These are phyloP conservation scores for Cetonia aurata DNA, from an alignment of 2,888 invertebrate genomes.

Conservation along the genomic window DNA sequence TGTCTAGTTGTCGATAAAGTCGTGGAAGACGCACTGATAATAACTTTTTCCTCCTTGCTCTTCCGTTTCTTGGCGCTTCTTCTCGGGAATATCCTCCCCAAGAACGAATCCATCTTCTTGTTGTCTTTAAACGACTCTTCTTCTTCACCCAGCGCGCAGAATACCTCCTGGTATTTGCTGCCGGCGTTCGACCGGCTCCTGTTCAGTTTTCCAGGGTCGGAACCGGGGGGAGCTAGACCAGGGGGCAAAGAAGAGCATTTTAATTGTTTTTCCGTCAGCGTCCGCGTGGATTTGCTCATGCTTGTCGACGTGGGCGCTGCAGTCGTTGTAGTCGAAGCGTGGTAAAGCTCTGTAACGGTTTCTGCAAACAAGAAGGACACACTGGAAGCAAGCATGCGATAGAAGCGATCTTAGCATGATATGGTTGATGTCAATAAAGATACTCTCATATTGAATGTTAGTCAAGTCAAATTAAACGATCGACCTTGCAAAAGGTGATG, in stretches of 20 bases:
- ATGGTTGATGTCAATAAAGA: no score
- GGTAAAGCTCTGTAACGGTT: slow-evolving; percentile 63
- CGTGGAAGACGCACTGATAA: slow-evolving; percentile 22
- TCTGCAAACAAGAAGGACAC: slow-evolving; percentile 61
- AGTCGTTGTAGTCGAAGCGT: slow-evolving; percentile 20
- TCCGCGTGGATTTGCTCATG: slow-evolving; percentile 47
- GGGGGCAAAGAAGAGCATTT: slow-evolving; percentile 77
- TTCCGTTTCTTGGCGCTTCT: slow-evolving; percentile 81
- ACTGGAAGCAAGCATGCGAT: slow-evolving; percentile 24
- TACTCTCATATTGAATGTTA: no score
- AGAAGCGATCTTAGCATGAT: slow-evolving; percentile 19
- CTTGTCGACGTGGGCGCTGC: slow-evolving; percentile 50
- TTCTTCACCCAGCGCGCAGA: slow-evolving; percentile 58
- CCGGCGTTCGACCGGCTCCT: slow-evolving; percentile 66
- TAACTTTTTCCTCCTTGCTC: slow-evolving; percentile 65
- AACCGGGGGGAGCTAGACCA: slow-evolving; percentile 70
- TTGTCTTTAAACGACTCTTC: slow-evolving; percentile 63
- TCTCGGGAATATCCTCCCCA: slow-evolving; percentile 76
- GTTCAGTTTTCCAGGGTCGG: slow-evolving; percentile 69
- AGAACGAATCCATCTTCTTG: slow-evolving; percentile 72
- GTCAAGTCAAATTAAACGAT: no score
- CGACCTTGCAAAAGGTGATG: no score
- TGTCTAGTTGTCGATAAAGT: slow-evolving; percentile 32
- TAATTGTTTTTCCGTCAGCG: slow-evolving; percentile 68
- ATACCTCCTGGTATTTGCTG: slow-evolving; percentile 62